phyloP scores from a whole-genome alignment of 1,140 invertebrate genomes.

The Heliconius nattereri region DNA sequence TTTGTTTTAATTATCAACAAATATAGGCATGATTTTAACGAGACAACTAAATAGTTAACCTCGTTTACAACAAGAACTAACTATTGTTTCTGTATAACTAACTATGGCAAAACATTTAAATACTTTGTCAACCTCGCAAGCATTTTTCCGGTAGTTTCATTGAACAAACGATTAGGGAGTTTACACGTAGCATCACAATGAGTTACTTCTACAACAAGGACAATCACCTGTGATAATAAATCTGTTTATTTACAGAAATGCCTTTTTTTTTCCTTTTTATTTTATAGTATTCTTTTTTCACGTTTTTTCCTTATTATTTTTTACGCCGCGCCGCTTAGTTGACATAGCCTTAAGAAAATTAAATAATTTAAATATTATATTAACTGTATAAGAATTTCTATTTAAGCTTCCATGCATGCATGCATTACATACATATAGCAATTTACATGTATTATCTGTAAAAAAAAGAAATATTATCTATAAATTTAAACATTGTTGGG shows the following conservation, averaged over 20 bases:
- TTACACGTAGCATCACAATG: conserved; percentile 25
- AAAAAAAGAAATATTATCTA: no score
- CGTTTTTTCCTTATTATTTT: no score
- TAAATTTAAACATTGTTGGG: no score
- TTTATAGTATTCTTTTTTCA: neutral
- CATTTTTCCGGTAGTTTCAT: conserved; percentile 14
- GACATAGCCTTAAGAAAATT: no score
- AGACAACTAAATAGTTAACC: neutral
- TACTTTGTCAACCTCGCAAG: neutral
- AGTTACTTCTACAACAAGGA: conserved; percentile 20
- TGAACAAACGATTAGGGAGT: neutral
- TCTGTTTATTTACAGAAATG: conserved; percentile 16
- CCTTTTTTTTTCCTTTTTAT: conserved; percentile 9
- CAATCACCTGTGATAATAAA: conserved; percentile 6
- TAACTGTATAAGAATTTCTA: no score
- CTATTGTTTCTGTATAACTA: no score
- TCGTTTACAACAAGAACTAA: neutral
- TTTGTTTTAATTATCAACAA: no score
- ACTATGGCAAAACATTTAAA: neutral
- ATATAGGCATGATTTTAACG: neutral
- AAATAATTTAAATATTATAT: no score
- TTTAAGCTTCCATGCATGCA: no score
- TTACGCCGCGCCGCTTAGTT: no score
- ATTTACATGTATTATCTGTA: no score
- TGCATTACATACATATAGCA: no score